phyloP scores from a whole-genome alignment of 2,113 vertebrate species.

The Pristiophorus japonicus region DNA sequence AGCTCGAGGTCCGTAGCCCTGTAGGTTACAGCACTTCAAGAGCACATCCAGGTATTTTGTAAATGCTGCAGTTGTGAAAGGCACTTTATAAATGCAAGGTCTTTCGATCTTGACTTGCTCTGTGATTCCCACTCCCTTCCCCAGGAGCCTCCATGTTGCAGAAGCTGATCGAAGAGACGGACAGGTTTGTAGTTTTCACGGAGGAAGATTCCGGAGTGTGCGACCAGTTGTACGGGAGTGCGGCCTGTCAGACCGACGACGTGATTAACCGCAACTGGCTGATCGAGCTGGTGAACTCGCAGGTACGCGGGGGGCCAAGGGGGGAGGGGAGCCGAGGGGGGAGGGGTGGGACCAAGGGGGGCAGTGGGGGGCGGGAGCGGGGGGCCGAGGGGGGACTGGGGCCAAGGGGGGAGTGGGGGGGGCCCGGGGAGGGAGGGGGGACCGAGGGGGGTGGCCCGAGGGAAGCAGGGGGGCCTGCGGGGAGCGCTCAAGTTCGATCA shows the following conservation, averaged over 20 bases:
- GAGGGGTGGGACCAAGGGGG: background rate
- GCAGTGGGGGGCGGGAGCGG: background rate
- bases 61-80: too few relatives aligned
- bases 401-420: too few relatives aligned
- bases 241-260: constrained; percentile 86
- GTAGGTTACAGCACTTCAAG: too few relatives aligned
- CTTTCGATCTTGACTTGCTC: background rate
- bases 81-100: background rate
- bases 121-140: background rate
- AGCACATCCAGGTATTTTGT: too few relatives aligned
- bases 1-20: too few relatives aligned
- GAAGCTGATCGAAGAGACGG: constrained; percentile 94
- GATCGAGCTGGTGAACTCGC: constrained; percentile 93
- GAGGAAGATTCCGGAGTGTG: constrained; percentile 93
- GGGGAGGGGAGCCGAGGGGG: too few relatives aligned
- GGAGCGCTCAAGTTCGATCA: too few relatives aligned
- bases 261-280: constrained; percentile 96
- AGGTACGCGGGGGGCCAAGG: constrained; percentile 71
- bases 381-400: too few relatives aligned
- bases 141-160: constrained; percentile 92
- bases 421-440: too few relatives aligned
- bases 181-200: constrained; percentile 94
- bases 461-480: too few relatives aligned
- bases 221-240: constrained; percentile 87
- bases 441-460: too few relatives aligned